Conservation (phyloP, 1,140 invertebrate species). For the Rhizoglyphus robini region DNA sequence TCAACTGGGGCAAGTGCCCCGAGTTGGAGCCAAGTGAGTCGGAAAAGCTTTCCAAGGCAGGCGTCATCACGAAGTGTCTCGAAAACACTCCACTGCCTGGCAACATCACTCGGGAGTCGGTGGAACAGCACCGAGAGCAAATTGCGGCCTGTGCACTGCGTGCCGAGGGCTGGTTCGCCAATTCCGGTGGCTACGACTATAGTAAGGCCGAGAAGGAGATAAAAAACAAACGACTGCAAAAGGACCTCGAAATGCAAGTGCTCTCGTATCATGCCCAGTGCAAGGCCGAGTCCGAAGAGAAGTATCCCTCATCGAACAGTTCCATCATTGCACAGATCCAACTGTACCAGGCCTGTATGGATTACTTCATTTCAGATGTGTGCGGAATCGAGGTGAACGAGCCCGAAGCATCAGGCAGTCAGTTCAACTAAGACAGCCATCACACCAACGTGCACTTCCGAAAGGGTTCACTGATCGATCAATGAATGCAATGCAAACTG, state of each 20-base stretch:
- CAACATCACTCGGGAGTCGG: conserved; percentile 23
- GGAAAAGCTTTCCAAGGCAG: conserved; percentile 23
- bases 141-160: conserved; percentile 25
- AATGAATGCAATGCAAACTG: too few species aligned
- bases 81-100: conserved; percentile 23
- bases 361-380: conserved; percentile 26
- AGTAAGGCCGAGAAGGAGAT: conserved; percentile 28
- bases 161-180: conserved; percentile 23
- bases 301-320: conserved; percentile 18
- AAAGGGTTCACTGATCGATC: background rate
- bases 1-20: conserved; percentile 26
- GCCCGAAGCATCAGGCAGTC: background rate
- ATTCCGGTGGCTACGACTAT: conserved; percentile 26
- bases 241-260: conserved; percentile 23
- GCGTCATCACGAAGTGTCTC: conserved; percentile 26
- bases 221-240: conserved; percentile 26
- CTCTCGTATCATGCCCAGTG: conserved; percentile 20
- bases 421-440: background rate
- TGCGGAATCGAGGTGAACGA: conserved; percentile 22
- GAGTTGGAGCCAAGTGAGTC: conserved; percentile 24
- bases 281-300: conserved; percentile 22
- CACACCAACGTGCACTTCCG: background rate
- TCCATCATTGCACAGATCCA: conserved; percentile 28
- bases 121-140: conserved; percentile 25
- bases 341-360: conserved; percentile 31